Percentiles rank a stretch among this genome's conserved stretches.
phyloP scores from a whole-genome alignment of 2,113 vertebrate species.

The Cisticola juncidis region DNA sequence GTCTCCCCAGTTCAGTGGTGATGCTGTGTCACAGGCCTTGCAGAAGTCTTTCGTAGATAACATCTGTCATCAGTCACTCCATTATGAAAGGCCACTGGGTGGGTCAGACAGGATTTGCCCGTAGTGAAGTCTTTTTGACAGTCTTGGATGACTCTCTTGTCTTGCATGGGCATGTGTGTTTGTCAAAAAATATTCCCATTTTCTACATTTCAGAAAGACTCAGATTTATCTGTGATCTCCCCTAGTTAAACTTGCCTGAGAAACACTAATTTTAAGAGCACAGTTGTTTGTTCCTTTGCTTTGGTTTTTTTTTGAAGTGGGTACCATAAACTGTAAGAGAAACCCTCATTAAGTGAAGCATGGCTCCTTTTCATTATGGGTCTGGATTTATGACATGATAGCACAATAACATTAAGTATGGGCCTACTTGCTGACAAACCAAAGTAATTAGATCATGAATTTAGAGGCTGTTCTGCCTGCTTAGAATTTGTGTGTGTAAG shows the following conservation, averaged over 20 bases:
- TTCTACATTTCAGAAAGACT: neutral
- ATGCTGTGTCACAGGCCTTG: neutral
- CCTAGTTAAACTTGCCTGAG: neutral
- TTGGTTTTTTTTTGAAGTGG: neutral
- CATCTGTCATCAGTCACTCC: neutral
- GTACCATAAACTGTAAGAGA: neutral
- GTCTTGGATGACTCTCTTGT: neutral
- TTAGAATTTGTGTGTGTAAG: neutral
- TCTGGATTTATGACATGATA: conserved; percentile 6
- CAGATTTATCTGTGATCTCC: neutral
- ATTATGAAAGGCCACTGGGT: neutral
- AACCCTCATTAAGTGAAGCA: neutral
- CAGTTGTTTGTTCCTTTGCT: neutral
- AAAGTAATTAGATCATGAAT: neutral
- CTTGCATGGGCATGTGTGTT: neutral
- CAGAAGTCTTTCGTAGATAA: neutral
- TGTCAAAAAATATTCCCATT: neutral
- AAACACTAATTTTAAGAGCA: neutral
- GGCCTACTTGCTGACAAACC: neutral
- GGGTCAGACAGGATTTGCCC: neutral
- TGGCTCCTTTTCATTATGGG: neutral
- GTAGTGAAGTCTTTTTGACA: neutral
- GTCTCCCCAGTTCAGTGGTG: neutral
- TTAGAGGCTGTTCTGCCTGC: neutral
- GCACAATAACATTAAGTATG: neutral